These are phyloP conservation scores for Drosophila nigricruria DNA, from an alignment of 2,888 invertebrate species.

Conservation along the genomic window DNA sequence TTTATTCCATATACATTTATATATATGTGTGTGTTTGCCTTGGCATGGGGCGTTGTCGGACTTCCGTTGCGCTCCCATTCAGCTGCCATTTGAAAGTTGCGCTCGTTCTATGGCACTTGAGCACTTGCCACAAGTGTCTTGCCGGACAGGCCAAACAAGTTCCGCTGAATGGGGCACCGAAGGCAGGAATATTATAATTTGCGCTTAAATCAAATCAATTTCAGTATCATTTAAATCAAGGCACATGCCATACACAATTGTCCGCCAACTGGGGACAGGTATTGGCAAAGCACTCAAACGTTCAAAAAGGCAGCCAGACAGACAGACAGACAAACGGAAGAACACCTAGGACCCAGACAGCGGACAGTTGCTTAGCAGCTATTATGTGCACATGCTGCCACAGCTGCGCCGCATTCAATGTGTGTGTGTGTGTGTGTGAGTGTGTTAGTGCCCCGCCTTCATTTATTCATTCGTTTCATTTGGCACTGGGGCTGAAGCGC, in stretches of 20 bases:
- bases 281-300: conserved; percentile 67
- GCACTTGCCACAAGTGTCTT: conserved; percentile 43
- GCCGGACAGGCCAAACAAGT: conserved; percentile 18
- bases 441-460: conserved; percentile 50
- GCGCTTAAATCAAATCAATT: conserved; percentile 79
- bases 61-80: conserved; percentile 54
- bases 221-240: conserved; percentile 77
- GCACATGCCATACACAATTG: conserved; percentile 34
- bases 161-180: conserved; percentile 22
- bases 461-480: conserved; percentile 72
- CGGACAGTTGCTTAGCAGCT: conserved; percentile 75
- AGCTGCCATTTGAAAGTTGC: conserved; percentile 68
- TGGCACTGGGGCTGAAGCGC: conserved; percentile 32
- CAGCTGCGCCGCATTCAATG: conserved; percentile 24
- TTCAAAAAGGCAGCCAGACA: conserved; percentile 26
- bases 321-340: conserved; percentile 7
- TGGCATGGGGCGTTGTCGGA: conserved; percentile 17
- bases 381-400: conserved; percentile 77
- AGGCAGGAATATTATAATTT: conserved; percentile 71
- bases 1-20: neutral
- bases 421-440: conserved; percentile 41
- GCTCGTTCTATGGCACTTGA: conserved; percentile 56
- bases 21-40: neutral
- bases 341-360: conserved; percentile 10
- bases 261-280: conserved; percentile 69